Base-by-base conservation (phyloP, 2,113 vertebrate genomes). In the Hypomesus transpacificus region DNA sequence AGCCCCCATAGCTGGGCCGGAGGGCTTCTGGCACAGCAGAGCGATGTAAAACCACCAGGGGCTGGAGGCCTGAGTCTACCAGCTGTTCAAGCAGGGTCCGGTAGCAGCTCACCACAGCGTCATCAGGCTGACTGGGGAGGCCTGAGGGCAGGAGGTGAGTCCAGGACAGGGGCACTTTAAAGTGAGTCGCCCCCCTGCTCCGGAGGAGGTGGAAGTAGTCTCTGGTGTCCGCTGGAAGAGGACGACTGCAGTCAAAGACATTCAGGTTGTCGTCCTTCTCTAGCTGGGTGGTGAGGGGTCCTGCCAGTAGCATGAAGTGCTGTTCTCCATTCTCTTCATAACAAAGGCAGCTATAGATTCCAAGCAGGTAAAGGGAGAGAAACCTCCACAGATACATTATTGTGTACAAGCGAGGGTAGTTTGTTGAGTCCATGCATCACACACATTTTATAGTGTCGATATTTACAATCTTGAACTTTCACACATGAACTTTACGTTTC, bases 151-250 rank as follows among this genome's bases (percentile, higher is more conserved):
- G 84, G 1, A 97, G 11, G 0, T 31, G 84, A 3, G 80, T 69
- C 95, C 94, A 95, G 0, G 92, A 90, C 60, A 98, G 87, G 0
- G 84, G 86, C 0, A 98, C 79, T 63, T 94, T 95, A 77, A 94
- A 96, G 70, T 96, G 94, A 0, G 94, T 96, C 68, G 93, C 86
- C 22, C 91, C 88, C 0, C 24, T 78, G 65, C 65, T 79, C 4
- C 7, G 81, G 1, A 98, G 89, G 20, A 57, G 66, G 1, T 61
- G 52, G 16, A 97, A 91, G 68, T 93, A 90, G 0, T 63, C 79
- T 9, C 53, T 80, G 21, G 92, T 83, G 1, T 69, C 46, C 3
- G 79, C 2, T 20, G 90, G 71, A 3, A 89, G 66, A 0, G 82
- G 71, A 8, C 75, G 67, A 22, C 58, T 87, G 79, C 94, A 98